These are phyloP conservation scores for Clarias macrocephalus DNA, from an alignment of 2,113 vertebrate species.

Conservation along the genomic window DNA sequence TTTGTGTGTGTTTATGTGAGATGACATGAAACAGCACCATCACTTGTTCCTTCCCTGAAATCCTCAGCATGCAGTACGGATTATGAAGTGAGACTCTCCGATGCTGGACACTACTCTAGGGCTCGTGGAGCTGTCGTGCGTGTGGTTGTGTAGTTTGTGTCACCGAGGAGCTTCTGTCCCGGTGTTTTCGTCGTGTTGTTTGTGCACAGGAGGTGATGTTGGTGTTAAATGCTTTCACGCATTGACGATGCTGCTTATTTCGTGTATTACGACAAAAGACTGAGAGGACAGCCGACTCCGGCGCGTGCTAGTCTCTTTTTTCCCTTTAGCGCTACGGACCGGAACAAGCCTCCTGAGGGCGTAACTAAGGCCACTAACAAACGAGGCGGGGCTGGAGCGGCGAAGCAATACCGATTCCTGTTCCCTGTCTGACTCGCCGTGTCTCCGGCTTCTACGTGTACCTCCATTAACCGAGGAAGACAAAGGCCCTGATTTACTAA, in stretches of 20 bases:
- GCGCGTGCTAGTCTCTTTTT: slow-evolving; percentile 6
- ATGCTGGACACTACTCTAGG: slow-evolving; percentile 34
- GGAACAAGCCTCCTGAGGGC: neutral
- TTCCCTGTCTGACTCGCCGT: neutral
- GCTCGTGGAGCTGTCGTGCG: slow-evolving; percentile 29
- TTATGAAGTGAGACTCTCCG: neutral
- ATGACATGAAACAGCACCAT: neutral
- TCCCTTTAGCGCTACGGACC: slow-evolving; percentile 1
- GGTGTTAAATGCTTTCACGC: slow-evolving; percentile 64
- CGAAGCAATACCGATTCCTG: slow-evolving; percentile 69
- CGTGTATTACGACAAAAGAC: slow-evolving; percentile 47
- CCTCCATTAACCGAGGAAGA: slow-evolving; percentile 61
- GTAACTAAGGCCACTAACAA: neutral
- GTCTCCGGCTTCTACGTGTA: slow-evolving; percentile 60
- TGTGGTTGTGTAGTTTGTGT: slow-evolving; percentile 2
- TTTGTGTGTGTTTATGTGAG: neutral
- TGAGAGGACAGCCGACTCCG: slow-evolving; percentile 71
- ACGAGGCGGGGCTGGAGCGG: slow-evolving; percentile 57
- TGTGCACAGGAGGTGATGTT: slow-evolving; percentile 53
- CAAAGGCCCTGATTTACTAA: slow-evolving; percentile 25
- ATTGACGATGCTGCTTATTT: slow-evolving; percentile 71
- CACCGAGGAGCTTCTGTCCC: neutral
- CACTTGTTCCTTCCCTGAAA: slow-evolving; percentile 5
- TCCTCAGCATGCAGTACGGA: slow-evolving; percentile 35
- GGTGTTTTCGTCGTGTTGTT: slow-evolving; percentile 63